These are phyloP conservation scores for Drosophila navojoa DNA, from an alignment of 1,140 invertebrate genomes.

Conservation along the genomic window DNA sequence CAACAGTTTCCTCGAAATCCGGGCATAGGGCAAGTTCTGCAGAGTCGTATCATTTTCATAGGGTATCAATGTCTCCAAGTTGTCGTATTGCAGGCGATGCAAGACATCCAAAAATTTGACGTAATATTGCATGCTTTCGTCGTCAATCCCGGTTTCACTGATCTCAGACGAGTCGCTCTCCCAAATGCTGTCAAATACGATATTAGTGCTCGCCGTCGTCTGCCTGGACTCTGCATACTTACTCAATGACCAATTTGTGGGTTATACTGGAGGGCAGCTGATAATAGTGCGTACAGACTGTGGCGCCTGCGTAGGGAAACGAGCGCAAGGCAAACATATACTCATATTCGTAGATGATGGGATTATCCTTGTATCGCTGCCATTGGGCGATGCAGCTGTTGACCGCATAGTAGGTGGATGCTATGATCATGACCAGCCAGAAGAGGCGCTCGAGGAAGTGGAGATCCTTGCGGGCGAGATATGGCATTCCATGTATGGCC, in stretches of 20 bases:
- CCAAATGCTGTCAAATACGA: too few relatives aligned
- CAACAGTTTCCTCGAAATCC: slow-evolving; percentile 23
- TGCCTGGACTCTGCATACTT: too few relatives aligned
- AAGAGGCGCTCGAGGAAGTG: slow-evolving; percentile 70
- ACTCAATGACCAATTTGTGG: too few relatives aligned
- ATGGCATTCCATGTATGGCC: slow-evolving; percentile 68
- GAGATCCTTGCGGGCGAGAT: slow-evolving; percentile 62
- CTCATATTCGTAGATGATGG: slow-evolving; percentile 75
- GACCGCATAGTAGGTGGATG: slow-evolving; percentile 61
- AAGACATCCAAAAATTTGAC: slow-evolving; percentile 48
- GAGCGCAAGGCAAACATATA: slow-evolving; percentile 60
- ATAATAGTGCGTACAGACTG: slow-evolving; percentile 51
- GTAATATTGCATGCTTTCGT: slow-evolving; percentile 42
- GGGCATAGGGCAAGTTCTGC: slow-evolving; percentile 42
- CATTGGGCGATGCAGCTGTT: slow-evolving; percentile 63
- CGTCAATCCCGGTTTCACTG: neutral
- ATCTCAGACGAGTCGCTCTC: too few relatives aligned
- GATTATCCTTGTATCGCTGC: slow-evolving; percentile 71
- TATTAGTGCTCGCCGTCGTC: too few relatives aligned
- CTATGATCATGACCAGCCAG: slow-evolving; percentile 53
- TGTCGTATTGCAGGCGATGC: slow-evolving; percentile 53
- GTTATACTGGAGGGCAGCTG: too few relatives aligned
- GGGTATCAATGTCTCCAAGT: slow-evolving; percentile 47
- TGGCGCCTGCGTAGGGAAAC: slow-evolving; percentile 62
- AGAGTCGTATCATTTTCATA: slow-evolving; percentile 62